Conservation (phyloP, 1,140 invertebrate species). For the Zaprionus inermis region DNA sequence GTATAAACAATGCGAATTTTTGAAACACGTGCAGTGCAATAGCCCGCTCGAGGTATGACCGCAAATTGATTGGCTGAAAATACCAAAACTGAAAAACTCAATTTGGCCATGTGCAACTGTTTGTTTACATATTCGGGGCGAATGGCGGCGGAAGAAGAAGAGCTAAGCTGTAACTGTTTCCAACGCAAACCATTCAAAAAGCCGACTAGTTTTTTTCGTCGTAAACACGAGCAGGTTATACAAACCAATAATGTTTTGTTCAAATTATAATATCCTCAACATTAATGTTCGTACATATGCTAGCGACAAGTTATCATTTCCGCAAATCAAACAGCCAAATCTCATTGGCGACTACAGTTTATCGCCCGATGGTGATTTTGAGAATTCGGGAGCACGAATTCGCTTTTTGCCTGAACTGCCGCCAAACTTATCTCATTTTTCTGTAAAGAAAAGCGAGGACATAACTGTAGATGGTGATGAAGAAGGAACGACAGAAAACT, state of each 20-base stretch:
- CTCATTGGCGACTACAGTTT: conserved; percentile 46
- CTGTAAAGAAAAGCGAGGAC: not conserved
- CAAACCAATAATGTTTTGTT: conserved; percentile 11
- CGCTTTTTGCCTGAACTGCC: conserved; percentile 28
- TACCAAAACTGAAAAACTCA: not conserved
- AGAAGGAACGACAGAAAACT: not conserved
- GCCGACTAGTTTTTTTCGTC: no score
- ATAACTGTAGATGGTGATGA: not conserved
- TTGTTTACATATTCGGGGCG: conserved; percentile 56
- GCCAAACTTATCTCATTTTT: conserved; percentile 16
- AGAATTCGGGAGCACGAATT: conserved; percentile 8
- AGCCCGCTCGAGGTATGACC: conserved; percentile 30
- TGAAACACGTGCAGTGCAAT: conserved; percentile 66
- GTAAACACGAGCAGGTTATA: not conserved
- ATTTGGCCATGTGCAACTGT: conserved; percentile 5
- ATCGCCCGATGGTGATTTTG: conserved; percentile 35
- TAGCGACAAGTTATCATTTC: conserved; percentile 27
- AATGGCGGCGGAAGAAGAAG: conserved; percentile 21
- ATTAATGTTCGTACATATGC: conserved; percentile 11
- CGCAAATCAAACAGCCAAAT: conserved; percentile 9
- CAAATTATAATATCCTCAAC: conserved; percentile 25
- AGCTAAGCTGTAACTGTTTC: conserved; percentile 18
- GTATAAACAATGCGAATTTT: conserved; percentile 58
- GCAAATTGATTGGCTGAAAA: not conserved
- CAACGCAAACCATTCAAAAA: conserved; percentile 18